These are phyloP conservation scores for Nephrotoma guestfalica DNA, from an alignment of 2,888 invertebrate genomes.

Conservation along the genomic window DNA sequence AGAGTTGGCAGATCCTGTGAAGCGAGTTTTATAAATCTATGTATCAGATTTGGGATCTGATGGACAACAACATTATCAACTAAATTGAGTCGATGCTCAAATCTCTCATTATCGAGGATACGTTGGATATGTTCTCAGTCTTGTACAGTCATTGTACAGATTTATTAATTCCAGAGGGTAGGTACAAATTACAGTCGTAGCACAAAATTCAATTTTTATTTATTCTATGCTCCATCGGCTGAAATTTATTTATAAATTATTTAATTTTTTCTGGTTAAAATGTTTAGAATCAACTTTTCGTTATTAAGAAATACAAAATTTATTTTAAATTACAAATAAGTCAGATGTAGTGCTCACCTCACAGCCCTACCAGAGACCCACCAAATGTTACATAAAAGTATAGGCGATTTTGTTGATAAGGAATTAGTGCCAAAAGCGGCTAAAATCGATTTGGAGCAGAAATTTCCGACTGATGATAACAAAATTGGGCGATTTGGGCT, in stretches of 20 bases:
- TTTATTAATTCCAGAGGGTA: background rate
- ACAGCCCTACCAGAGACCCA: constrained; percentile 73
- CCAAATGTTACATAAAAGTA: constrained; percentile 80
- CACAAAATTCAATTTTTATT: background rate
- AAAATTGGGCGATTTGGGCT: constrained; percentile 84
- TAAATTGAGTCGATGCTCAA: too few relatives aligned
- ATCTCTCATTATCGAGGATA: too few relatives aligned
- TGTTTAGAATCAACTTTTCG: background rate
- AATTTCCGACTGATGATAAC: constrained; percentile 71
- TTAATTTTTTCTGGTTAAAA: background rate
- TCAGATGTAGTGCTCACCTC: constrained; percentile 48
- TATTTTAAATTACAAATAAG: background rate
- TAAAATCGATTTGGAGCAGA: constrained; percentile 67
- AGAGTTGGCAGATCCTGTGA: too few relatives aligned
- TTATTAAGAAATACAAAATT: background rate
- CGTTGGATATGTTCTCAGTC: too few relatives aligned
- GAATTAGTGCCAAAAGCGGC: constrained; percentile 79
- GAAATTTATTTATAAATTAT: background rate
- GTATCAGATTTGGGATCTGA: too few relatives aligned
- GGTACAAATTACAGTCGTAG: background rate
- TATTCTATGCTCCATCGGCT: background rate
- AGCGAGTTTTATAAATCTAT: too few relatives aligned
- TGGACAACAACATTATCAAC: too few relatives aligned
- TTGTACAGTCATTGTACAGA: background rate
- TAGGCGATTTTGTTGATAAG: constrained; percentile 80